Evolutionary conservation across 1,140 invertebrate genomes (phyloP).

Genomic region (Colletes latitarsis): DNA sequence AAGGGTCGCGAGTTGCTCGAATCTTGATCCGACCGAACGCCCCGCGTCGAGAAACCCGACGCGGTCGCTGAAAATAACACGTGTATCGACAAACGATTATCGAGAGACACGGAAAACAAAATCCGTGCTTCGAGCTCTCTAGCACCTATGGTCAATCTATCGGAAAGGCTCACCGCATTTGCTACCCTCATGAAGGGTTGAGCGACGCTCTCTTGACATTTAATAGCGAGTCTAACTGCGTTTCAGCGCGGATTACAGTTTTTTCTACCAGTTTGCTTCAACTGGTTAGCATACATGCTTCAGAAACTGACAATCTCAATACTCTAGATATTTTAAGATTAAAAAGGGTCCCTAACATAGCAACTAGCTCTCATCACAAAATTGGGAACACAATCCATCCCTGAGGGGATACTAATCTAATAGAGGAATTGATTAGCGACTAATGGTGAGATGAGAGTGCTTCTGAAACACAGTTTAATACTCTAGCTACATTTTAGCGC

Average conservation of each 20-base stretch:
- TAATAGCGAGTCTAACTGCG: slow-evolving; percentile 14
- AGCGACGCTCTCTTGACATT: slow-evolving; percentile 32
- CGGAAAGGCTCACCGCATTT: slow-evolving; percentile 7
- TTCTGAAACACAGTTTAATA: too few species aligned
- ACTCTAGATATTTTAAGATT: too few species aligned
- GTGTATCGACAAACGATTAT: slow-evolving; percentile 36
- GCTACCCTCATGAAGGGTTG: neutral
- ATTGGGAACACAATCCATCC: too few species aligned
- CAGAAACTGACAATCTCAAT: too few species aligned
- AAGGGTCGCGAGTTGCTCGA: slow-evolving; percentile 31
- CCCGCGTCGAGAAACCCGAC: neutral
- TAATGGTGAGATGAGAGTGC: too few species aligned
- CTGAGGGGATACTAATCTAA: too few species aligned
- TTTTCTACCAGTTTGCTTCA: too few species aligned
- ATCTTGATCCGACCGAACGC: neutral
- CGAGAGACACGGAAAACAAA: slow-evolving; percentile 19
- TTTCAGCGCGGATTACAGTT: neutral
- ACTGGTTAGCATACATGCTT: too few species aligned
- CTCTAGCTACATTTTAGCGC: neutral
- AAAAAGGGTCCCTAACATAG: too few species aligned
- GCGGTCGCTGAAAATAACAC: slow-evolving; percentile 9
- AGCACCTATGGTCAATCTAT: slow-evolving; percentile 4
- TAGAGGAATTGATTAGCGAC: too few species aligned
- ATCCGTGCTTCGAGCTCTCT: neutral
- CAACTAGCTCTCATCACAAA: too few species aligned